A percentile compares a stretch with the other conserved stretches of the same genome.
These are phyloP conservation scores for Vulpes ferrilata DNA, from an alignment of 2,113 vertebrate genomes.

Conservation along the genomic window DNA sequence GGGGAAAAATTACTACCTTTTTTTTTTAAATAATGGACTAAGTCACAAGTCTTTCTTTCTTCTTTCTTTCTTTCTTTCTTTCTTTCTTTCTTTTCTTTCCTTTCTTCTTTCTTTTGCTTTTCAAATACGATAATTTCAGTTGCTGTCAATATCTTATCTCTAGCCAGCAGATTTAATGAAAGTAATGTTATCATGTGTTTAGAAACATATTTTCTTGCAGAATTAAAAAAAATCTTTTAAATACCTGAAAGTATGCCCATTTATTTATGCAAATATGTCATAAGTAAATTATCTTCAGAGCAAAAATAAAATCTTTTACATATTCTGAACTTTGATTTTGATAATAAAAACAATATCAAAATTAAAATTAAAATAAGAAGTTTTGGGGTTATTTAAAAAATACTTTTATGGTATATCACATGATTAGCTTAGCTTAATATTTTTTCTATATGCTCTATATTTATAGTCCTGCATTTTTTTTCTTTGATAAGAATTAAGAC, in stretches of 20 bases:
- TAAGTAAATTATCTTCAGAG: neutral
- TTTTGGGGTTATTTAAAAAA: neutral
- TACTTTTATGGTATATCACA: neutral
- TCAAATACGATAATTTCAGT: neutral
- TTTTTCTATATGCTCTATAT: neutral
- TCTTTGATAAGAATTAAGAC: neutral
- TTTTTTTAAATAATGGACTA: neutral
- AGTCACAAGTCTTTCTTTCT: neutral
- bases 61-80: neutral
- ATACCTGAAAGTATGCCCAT: neutral
- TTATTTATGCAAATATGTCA: neutral
- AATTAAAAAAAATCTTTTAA: neutral
- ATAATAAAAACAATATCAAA: neutral
- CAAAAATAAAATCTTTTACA: neutral
- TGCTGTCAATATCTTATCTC: neutral
- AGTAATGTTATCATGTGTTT: neutral
- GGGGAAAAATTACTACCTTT: neutral
- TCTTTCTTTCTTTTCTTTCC: neutral
- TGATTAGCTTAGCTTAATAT: neutral
- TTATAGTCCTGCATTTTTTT: neutral
- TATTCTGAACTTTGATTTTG: neutral
- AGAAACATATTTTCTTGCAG: neutral
- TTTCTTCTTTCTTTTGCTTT: neutral
- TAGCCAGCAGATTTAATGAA: neutral
- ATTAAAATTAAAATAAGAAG: constrained; percentile 8